phyloP scores from a whole-genome alignment of 2,888 invertebrate genomes.

The Cephus sareptanus region DNA sequence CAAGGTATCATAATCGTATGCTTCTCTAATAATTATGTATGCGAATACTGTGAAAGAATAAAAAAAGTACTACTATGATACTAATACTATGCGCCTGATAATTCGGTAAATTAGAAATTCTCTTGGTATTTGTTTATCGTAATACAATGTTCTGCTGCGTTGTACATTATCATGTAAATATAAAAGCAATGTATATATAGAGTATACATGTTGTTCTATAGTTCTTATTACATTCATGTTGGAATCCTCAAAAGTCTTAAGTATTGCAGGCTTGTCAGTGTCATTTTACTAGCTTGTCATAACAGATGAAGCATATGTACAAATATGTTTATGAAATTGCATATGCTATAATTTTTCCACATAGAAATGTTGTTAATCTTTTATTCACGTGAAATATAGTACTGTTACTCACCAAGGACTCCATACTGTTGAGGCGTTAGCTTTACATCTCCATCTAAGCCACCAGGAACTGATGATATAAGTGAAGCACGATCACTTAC shows the following conservation, averaged over 20 bases:
- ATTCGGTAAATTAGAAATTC: constrained; percentile 13
- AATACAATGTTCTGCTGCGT: constrained; percentile 33
- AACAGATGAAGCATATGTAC: not conserved
- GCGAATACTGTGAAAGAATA: constrained; percentile 31
- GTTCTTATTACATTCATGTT: not conserved
- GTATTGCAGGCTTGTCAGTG: not conserved
- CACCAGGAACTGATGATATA: constrained; percentile 60
- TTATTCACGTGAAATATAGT: constrained; percentile 2
- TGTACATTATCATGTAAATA: constrained; percentile 62
- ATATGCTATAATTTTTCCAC: not conserved
- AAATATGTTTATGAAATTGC: not conserved
- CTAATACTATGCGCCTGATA: constrained; percentile 19
- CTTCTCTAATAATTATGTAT: constrained; percentile 33
- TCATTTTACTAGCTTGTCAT: not conserved
- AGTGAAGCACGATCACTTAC: constrained; percentile 60
- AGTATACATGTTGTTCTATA: not conserved
- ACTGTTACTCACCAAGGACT: constrained; percentile 82
- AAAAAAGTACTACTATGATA: constrained; percentile 44
- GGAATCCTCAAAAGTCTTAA: not conserved
- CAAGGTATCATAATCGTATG: not conserved
- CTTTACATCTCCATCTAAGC: constrained; percentile 72
- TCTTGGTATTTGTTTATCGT: not conserved
- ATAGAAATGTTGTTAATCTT: not conserved
- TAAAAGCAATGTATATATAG: constrained; percentile 42
- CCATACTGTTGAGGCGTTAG: constrained; percentile 89